Conservation (phyloP, 2,113 vertebrate species). For the Antigone vipio region DNA sequence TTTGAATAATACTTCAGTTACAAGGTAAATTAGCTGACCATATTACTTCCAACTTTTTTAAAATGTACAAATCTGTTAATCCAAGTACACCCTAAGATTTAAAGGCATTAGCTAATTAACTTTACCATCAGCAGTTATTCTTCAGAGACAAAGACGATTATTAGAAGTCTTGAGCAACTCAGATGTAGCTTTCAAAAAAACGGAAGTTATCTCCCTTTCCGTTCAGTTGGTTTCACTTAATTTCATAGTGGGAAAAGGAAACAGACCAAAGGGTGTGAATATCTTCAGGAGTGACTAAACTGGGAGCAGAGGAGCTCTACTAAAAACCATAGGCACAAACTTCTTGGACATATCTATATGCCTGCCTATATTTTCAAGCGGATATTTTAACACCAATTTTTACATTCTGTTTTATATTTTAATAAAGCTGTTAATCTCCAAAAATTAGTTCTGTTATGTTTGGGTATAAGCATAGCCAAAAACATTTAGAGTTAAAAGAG, state of each 20-base stretch:
- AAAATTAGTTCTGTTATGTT: neutral
- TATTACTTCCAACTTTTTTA: neutral
- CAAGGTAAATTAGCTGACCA: neutral
- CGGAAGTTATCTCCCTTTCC: neutral
- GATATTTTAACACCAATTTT: neutral
- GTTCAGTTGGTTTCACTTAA: neutral
- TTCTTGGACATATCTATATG: neutral
- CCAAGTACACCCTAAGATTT: neutral
- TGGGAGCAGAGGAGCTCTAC: fast-evolving
- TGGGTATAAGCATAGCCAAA: neutral
- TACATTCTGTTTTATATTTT: neutral
- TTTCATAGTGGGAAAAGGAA: neutral
- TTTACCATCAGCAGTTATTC: neutral
- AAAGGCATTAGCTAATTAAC: neutral
- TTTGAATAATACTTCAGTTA: neutral
- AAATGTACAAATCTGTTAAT: neutral
- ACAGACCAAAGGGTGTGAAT: neutral
- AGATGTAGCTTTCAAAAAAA: neutral
- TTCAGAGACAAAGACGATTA: neutral
- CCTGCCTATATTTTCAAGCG: neutral
- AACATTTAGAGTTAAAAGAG: neutral
- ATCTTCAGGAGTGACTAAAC: neutral
- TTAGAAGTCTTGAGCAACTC: neutral
- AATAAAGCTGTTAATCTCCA: neutral
- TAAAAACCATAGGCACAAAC: fast-evolving